Conservation (phyloP, 1,140 invertebrate genomes). For the Drosophila nasuta region DNA sequence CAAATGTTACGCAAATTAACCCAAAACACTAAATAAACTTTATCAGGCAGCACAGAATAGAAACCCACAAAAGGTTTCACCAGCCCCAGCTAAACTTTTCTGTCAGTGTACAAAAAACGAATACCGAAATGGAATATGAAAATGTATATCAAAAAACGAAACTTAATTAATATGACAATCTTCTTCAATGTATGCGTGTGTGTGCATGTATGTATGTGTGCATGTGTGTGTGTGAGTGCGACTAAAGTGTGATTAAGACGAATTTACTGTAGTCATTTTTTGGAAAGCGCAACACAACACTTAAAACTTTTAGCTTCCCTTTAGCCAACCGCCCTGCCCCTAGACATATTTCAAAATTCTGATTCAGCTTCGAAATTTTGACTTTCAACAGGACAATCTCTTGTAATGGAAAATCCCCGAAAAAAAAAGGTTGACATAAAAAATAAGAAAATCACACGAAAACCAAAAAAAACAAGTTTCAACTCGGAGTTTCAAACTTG, state of each 20-base stretch:
- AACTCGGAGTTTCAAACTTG: slow-evolving; percentile 76
- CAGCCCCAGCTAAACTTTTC: slow-evolving; percentile 48
- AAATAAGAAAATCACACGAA: slow-evolving; percentile 25
- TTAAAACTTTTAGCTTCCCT: slow-evolving; percentile 24
- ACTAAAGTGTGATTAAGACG: slow-evolving; percentile 79
- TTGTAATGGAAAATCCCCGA: slow-evolving; percentile 53
- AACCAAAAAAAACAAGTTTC: slow-evolving; percentile 12
- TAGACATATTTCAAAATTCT: not conserved
- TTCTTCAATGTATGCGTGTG: slow-evolving; percentile 46
- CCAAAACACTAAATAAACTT: slow-evolving; percentile 1
- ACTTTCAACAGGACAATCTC: slow-evolving; percentile 78
- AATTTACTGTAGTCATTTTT: slow-evolving; percentile 77
- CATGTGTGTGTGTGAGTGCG: slow-evolving; percentile 43
- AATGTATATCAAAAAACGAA: slow-evolving; percentile 26
- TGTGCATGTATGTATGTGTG: slow-evolving; percentile 17
- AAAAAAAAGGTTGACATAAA: slow-evolving; percentile 56
- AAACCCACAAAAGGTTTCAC: slow-evolving; percentile 66
- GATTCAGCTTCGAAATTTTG: slow-evolving; percentile 32
- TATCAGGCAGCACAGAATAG: slow-evolving; percentile 9
- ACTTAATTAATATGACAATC: slow-evolving; percentile 72
- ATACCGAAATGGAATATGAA: slow-evolving; percentile 9
- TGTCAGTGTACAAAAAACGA: slow-evolving; percentile 43
- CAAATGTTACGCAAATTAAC: slow-evolving; percentile 59
- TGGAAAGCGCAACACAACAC: slow-evolving; percentile 54
- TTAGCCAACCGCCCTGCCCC: not conserved